These are phyloP conservation scores for Salvelinus sp. DNA, from an alignment of 2,113 vertebrate genomes.

Conservation along the genomic window DNA sequence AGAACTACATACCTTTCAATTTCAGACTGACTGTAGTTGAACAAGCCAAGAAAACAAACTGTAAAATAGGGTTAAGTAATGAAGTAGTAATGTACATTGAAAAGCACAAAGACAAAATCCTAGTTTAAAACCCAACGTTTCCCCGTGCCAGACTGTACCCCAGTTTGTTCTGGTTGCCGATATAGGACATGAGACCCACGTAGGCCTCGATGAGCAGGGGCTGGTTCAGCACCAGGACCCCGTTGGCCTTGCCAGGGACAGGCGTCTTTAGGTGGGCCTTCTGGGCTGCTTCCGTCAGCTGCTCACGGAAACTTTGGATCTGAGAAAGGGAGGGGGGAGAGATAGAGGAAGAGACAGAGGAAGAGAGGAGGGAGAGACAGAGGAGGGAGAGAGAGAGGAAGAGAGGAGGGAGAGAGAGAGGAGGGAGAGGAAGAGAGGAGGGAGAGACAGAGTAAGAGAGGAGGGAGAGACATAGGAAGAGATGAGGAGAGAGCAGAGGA, in stretches of 20 bases:
- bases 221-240: slow-evolving; percentile 73
- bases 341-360: background rate
- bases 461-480: too few relatives aligned
- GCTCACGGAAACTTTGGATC: slow-evolving; percentile 74
- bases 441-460: background rate
- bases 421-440: background rate
- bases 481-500: too few relatives aligned
- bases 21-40: background rate
- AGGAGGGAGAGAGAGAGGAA: background rate
- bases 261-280: slow-evolving; percentile 61
- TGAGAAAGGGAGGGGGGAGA: slow-evolving; percentile 41
- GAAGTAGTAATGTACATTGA: background rate
- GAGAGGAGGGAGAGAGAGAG: background rate
- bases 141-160: slow-evolving; percentile 80
- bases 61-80: slow-evolving; percentile 6
- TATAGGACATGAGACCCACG: slow-evolving; percentile 77
- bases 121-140: slow-evolving; percentile 78
- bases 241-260: slow-evolving; percentile 68
- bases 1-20: background rate
- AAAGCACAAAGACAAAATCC: background rate
- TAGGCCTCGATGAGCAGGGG: slow-evolving; percentile 75
- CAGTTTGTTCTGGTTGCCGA: slow-evolving; percentile 81
- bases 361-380: background rate
- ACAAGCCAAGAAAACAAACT: background rate
- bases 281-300: slow-evolving; percentile 69